phyloP scores from a whole-genome alignment of 35 echinoderm and acorn worm species.

The Amphiura filiformis region DNA sequence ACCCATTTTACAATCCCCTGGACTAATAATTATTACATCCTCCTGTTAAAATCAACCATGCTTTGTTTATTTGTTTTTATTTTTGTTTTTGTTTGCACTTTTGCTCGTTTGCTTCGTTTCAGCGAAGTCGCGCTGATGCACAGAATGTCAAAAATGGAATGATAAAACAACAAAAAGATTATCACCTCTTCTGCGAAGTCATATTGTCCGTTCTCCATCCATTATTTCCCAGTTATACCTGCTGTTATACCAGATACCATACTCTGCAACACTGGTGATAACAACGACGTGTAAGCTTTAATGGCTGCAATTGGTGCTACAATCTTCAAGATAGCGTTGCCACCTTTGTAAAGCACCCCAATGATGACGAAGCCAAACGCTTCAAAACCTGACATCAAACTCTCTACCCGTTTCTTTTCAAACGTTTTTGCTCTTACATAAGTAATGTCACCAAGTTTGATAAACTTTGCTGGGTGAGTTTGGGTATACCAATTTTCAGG shows the following conservation, averaged over 20 bases:
- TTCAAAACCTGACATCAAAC: background rate
- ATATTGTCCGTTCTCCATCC: background rate
- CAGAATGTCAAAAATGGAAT: background rate
- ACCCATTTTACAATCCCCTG: too few species aligned
- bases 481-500: background rate
- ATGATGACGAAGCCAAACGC: background rate
- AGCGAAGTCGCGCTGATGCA: too few species aligned
- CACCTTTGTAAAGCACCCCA: background rate
- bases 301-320: background rate
- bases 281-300: background rate
- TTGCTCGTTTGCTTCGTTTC: too few species aligned
- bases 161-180: background rate
- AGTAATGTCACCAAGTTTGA: background rate
- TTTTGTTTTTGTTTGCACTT: too few species aligned
- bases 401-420: background rate
- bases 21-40: too few species aligned
- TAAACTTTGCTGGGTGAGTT: background rate
- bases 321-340: background rate
- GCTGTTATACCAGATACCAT: background rate
- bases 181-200: background rate
- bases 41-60: too few species aligned
- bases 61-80: too few species aligned
- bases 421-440: background rate
- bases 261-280: background rate
- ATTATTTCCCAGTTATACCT: too few species aligned